phyloP scores from a whole-genome alignment of 1,140 invertebrate genomes.

The Ooceraea biroi region DNA sequence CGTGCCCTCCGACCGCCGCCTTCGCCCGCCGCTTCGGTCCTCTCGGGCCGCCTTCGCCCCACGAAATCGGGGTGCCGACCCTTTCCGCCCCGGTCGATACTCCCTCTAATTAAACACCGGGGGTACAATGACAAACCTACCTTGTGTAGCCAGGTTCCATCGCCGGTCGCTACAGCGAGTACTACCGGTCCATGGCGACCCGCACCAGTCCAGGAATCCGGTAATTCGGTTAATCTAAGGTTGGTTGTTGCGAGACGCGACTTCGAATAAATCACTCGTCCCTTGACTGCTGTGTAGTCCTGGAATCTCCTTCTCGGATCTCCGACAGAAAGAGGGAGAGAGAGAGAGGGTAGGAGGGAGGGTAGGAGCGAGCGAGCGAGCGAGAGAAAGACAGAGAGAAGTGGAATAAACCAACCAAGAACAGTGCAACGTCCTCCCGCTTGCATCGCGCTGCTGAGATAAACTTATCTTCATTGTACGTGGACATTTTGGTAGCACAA shows the following conservation, averaged over 20 bases:
- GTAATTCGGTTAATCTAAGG: slow-evolving; percentile 82
- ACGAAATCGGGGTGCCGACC: slow-evolving; percentile 64
- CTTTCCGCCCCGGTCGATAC: slow-evolving; percentile 80
- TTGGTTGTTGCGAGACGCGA: slow-evolving; percentile 76
- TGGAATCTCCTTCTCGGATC: slow-evolving; percentile 40
- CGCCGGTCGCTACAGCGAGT: slow-evolving; percentile 56
- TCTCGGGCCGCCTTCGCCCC: slow-evolving; percentile 57
- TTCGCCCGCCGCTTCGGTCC: slow-evolving; percentile 38
- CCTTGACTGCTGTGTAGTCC: slow-evolving; percentile 63
- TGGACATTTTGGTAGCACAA: slow-evolving; percentile 59
- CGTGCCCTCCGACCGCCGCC: slow-evolving; percentile 74
- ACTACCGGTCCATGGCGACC: slow-evolving; percentile 47
- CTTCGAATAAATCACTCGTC: slow-evolving; percentile 81
- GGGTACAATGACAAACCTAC: slow-evolving; percentile 83
- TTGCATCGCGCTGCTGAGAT: slow-evolving; percentile 40
- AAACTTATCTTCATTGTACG: slow-evolving; percentile 62
- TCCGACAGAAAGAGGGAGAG: background rate
- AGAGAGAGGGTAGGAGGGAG: no score
- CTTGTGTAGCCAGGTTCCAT: slow-evolving; percentile 75
- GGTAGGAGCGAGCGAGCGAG: background rate
- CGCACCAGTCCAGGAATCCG: slow-evolving; percentile 72
- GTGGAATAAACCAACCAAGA: slow-evolving; percentile 51
- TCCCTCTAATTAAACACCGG: slow-evolving; percentile 84
- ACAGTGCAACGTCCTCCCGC: slow-evolving; percentile 45
- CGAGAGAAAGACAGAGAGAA: background rate